Evolutionary conservation across 1,140 invertebrate genomes (phyloP).

Genomic region (Sinonovacula constricta): DNA sequence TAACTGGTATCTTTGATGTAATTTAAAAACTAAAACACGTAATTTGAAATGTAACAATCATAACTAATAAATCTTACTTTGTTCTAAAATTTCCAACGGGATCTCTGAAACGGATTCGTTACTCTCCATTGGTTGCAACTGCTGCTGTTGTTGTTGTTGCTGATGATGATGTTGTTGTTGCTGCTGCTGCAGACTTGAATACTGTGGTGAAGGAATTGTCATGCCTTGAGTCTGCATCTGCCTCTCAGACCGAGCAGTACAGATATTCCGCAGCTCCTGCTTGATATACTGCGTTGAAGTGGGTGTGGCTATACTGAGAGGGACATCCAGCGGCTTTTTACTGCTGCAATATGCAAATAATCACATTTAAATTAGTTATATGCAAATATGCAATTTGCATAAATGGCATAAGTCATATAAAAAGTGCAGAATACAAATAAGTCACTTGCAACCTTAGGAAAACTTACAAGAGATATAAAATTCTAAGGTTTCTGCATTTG

Average conservation of each 20-base stretch:
- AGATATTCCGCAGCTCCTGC: slow-evolving; percentile 91
- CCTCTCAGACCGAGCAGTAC: slow-evolving; percentile 88
- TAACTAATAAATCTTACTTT: slow-evolving; percentile 68
- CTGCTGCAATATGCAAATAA: too few species aligned
- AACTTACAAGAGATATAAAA: too few species aligned
- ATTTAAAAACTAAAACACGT: too few species aligned
- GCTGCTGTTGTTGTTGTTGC: slow-evolving; percentile 48
- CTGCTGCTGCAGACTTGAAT: slow-evolving; percentile 56
- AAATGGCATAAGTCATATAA: too few species aligned
- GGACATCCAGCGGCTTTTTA: slow-evolving; percentile 52
- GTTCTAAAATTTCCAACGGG: slow-evolving; percentile 71
- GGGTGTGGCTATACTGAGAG: slow-evolving; percentile 35
- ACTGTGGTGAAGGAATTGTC: slow-evolving; percentile 16
- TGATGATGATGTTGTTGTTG: slow-evolving; percentile 58
- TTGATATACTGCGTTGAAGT: slow-evolving; percentile 89
- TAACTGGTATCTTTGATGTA: too few species aligned
- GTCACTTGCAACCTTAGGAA: too few species aligned
- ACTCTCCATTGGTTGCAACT: slow-evolving; percentile 15
- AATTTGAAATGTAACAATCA: too few species aligned
- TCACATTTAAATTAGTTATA: too few species aligned
- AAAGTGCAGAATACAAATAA: too few species aligned
- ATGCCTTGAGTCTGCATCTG: slow-evolving; percentile 69
- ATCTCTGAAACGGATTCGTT: slow-evolving; percentile 67
- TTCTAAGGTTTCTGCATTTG: too few species aligned
- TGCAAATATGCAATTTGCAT: too few species aligned